These are phyloP conservation scores for Brachionichthys hirsutus DNA, from an alignment of 2,113 vertebrate genomes.

Conservation along the genomic window DNA sequence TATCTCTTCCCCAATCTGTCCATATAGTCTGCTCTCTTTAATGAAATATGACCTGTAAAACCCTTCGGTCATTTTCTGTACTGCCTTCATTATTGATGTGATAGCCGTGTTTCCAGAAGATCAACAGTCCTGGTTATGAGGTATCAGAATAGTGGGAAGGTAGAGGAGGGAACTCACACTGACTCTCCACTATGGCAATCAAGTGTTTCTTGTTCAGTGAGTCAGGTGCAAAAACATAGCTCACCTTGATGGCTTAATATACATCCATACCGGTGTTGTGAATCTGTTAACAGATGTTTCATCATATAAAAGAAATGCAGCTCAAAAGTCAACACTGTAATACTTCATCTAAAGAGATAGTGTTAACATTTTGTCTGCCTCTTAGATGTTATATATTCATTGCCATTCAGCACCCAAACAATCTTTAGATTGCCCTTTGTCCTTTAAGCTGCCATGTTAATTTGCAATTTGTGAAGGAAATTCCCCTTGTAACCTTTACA, in stretches of 20 bases:
- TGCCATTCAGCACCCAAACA: conserved; percentile 58
- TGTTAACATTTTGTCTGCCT: conserved; percentile 60
- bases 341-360: conserved; percentile 63
- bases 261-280: conserved; percentile 59
- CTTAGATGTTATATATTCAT: conserved; percentile 65
- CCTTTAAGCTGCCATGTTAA: conserved; percentile 66
- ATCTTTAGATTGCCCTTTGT: conserved; percentile 70
- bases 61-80: conserved; percentile 60
- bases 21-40: conserved; percentile 49
- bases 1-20: conserved; percentile 45
- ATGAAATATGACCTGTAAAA: conserved; percentile 69
- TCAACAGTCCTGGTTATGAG: conserved; percentile 56
- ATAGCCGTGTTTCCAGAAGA: conserved; percentile 59
- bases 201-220: conserved; percentile 36
- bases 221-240: conserved; percentile 42
- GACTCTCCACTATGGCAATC: conserved; percentile 48
- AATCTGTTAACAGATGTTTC: conserved; percentile 68
- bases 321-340: conserved; percentile 64
- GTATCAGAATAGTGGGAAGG: conserved; percentile 45
- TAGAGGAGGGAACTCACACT: conserved; percentile 49
- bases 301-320: conserved; percentile 62
- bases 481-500: conserved; percentile 62
- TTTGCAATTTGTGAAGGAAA: conserved; percentile 60
- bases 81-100: conserved; percentile 68
- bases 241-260: conserved; percentile 63